Percentiles rank a stretch among this genome's conserved stretches.
These are phyloP conservation scores for Asobara japonica DNA, from an alignment of 1,140 invertebrate species.

Conservation along the genomic window DNA sequence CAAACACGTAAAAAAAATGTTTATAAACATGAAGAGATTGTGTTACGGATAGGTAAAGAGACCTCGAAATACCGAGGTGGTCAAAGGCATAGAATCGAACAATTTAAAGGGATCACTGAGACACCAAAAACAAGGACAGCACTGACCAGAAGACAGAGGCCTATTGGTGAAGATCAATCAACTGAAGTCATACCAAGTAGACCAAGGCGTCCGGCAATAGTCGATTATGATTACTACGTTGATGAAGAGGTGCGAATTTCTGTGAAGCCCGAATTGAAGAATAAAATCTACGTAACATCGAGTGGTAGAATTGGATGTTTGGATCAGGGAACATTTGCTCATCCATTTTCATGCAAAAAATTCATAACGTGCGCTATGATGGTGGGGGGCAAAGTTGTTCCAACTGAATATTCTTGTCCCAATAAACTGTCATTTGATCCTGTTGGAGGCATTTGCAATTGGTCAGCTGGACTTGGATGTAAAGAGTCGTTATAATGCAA, in stretches of 20 bases:
- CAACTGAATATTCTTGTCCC: slow-evolving; percentile 89
- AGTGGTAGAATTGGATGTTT: slow-evolving; percentile 78
- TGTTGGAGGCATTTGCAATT: slow-evolving; percentile 89
- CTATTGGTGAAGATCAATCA: slow-evolving; percentile 33
- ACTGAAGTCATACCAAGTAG: slow-evolving; percentile 49
- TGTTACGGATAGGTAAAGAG: slow-evolving; percentile 21
- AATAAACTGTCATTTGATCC: slow-evolving; percentile 85
- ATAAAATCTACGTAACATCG: slow-evolving; percentile 70
- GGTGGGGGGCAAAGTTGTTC: slow-evolving; percentile 78
- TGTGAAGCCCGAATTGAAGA: slow-evolving; percentile 66
- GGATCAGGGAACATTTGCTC: slow-evolving; percentile 88
- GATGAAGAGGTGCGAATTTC: slow-evolving; percentile 70
- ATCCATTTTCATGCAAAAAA: slow-evolving; percentile 87
- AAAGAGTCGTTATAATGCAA: slow-evolving; percentile 62
- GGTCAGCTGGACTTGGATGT: slow-evolving; percentile 81
- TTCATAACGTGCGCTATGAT: slow-evolving; percentile 88
- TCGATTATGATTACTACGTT: slow-evolving; percentile 77
- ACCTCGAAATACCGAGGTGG: neutral
- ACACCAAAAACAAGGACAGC: slow-evolving; percentile 46
- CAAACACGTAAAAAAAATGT: neutral
- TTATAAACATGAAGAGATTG: slow-evolving; percentile 8
- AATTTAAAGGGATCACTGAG: slow-evolving; percentile 43
- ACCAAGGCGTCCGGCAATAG: slow-evolving; percentile 56
- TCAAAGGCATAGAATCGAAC: slow-evolving; percentile 1
- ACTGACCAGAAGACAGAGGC: slow-evolving; percentile 51